Conservation (phyloP, 2,113 vertebrate species). For the Notothenia rossii region DNA sequence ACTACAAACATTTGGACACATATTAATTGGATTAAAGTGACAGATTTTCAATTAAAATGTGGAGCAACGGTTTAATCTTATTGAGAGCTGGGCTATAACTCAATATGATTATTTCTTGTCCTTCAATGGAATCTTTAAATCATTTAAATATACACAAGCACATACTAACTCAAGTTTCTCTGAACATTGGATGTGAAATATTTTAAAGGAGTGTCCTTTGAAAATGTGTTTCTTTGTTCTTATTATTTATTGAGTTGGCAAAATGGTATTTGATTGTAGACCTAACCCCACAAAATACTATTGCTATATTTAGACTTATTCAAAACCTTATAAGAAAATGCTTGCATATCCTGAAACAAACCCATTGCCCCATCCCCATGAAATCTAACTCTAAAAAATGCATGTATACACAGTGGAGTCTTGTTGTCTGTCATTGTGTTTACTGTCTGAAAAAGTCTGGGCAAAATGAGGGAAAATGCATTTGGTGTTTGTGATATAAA, state of each 20-base stretch:
- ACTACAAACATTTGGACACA: background rate
- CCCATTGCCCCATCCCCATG: background rate
- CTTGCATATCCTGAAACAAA: background rate
- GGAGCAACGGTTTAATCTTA: no score
- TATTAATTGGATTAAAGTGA: conserved; percentile 1
- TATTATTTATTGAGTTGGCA: background rate
- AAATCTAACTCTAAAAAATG: background rate
- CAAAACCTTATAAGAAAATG: background rate
- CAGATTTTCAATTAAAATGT: background rate
- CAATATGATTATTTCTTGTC: no score
- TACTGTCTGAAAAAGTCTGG: background rate
- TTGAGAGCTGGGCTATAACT: background rate
- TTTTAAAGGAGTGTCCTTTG: no score
- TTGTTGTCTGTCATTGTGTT: background rate
- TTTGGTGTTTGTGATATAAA: conserved; percentile 15
- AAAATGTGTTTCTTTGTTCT: no score
- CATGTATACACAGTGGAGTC: background rate
- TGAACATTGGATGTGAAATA: no score
- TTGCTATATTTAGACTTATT: background rate
- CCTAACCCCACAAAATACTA: background rate
- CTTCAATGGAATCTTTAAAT: no score
- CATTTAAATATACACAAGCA: no score
- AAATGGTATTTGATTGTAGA: background rate
- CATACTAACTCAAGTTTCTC: no score
- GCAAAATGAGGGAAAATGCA: background rate